Evolutionary conservation across 2,113 vertebrate genomes (phyloP), one percentile per base, ranked within the genome.

Genomic region (Rhabdornis inornatus): DNA sequence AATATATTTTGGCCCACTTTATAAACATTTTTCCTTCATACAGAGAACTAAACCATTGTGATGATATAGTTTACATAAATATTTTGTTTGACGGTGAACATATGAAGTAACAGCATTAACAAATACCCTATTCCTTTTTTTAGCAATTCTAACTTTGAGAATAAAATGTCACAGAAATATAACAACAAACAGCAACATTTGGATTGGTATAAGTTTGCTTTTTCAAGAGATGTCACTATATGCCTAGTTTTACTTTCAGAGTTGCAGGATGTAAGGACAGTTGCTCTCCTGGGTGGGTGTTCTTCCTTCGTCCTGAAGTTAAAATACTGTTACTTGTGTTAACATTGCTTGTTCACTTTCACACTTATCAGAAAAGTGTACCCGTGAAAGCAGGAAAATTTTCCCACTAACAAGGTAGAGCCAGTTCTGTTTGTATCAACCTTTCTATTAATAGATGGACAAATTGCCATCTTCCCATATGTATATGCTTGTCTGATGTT

Each of bases 341-440:
- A 82, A 50, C 56, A 6, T 44, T 82, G 11, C 28, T 84, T 79
- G 47, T 94, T 94, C 20, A 50, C 33, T 81, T 16, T 60, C 55
- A 21, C 49, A 7, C 37, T 63, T 52, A 44, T 44, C 59, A 69
- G 69, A 47, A 89, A 84, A 78, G 33, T 23, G 28, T 37, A 42
- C 35, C 11, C 53, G 50, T 11, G 20, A 53, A 79, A 55, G 23
- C 19, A 63, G 16, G 37, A 92, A 66, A 39, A 49, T 40, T 75
- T 92, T 91, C 18, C 15, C 15, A 27, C 44, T 57, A 55, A 57
- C 42, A 65, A 56, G 83, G 74, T 39, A 52, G 10, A 53, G 22
- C 39, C 55, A 57, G 35, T 92, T 95, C 59, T 95, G 31, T 93
- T 91, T 87, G 31, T 84, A 57, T 92, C 69, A 92, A 25, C 27